Conservation (phyloP, 2,888 invertebrate species). For the Digitonthophagus gazella region DNA sequence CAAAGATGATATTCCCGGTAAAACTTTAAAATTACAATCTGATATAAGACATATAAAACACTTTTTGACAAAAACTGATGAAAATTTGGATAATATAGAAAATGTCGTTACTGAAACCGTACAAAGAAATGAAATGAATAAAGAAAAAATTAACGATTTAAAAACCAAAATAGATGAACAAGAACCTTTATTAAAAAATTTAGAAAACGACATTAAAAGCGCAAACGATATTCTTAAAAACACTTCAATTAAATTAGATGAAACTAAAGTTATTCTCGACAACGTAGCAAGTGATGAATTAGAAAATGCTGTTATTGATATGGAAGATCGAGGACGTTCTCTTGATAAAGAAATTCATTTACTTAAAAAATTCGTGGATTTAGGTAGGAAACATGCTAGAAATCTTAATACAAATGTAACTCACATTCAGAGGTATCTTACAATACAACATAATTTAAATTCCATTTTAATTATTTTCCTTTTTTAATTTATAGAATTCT, state of each 20-base stretch:
- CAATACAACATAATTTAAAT: background rate
- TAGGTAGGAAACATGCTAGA: slow-evolving; percentile 54
- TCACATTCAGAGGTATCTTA: slow-evolving; percentile 41
- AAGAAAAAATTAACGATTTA: slow-evolving; percentile 7
- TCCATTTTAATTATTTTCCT: too few relatives aligned
- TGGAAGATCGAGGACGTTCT: slow-evolving; percentile 30
- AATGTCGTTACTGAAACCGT: slow-evolving; percentile 9
- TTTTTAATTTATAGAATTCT: slow-evolving; percentile 40
- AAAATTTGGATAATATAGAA: slow-evolving; percentile 16
- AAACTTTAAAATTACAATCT: slow-evolving; percentile 8
- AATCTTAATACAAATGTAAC: slow-evolving; percentile 54
- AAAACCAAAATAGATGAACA: slow-evolving; percentile 8
- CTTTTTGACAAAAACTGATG: slow-evolving; percentile 7
- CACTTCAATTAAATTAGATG: slow-evolving; percentile 42
- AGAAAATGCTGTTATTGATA: slow-evolving; percentile 34
- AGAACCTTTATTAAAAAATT: slow-evolving; percentile 13
- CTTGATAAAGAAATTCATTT: slow-evolving; percentile 35
- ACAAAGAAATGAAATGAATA: slow-evolving; percentile 19
- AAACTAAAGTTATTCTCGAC: slow-evolving; percentile 29
- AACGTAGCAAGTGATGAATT: slow-evolving; percentile 25
- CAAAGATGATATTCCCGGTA: slow-evolving; percentile 30
- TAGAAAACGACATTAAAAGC: slow-evolving; percentile 26
- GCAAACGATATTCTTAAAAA: slow-evolving; percentile 40
- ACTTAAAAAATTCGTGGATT: slow-evolving; percentile 48
- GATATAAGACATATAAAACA: slow-evolving; percentile 18